A percentile compares a stretch with the other conserved stretches of the same genome.
These are phyloP conservation scores for Psittacula derbiana DNA, from an alignment of 2,797 vertebrate species.

Conservation along the genomic window DNA sequence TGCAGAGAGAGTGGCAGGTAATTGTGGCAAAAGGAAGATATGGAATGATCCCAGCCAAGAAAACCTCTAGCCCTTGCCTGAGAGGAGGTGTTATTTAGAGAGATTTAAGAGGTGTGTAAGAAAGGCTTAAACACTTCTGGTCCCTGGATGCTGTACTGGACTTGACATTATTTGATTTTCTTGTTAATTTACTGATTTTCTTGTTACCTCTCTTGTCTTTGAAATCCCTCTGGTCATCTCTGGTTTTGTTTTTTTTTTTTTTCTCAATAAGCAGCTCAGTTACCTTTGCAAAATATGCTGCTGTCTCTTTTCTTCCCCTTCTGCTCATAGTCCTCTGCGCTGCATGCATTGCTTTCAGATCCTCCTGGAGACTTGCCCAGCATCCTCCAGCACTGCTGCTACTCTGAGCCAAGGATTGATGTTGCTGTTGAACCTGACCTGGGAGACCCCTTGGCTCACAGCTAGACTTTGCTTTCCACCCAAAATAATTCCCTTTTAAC, in stretches of 20 bases:
- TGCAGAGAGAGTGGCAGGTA: not conserved
- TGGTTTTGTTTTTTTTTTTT: not conserved
- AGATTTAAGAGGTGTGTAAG: not conserved
- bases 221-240: not conserved
- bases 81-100: not conserved
- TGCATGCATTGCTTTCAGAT: accelerated
- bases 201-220: not conserved
- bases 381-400: not conserved
- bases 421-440: accelerated
- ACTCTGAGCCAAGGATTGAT: accelerated
- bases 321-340: accelerated
- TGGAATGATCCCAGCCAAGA: not conserved
- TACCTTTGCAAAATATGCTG: not conserved
- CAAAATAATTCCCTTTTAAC: too few relatives aligned
- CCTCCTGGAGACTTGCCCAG: accelerated
- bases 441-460: accelerated
- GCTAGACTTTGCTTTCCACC: not conserved
- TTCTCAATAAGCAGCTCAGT: not conserved
- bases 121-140: not conserved
- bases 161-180: not conserved
- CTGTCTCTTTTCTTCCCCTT: not conserved
- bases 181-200: not conserved
- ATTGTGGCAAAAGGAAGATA: not conserved
- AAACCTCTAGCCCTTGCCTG: not conserved
- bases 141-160: not conserved